A percentile compares a stretch with the other conserved stretches of the same genome.
Conservation (phyloP, 2,797 vertebrate genomes). For the Echeneis naucrates region DNA sequence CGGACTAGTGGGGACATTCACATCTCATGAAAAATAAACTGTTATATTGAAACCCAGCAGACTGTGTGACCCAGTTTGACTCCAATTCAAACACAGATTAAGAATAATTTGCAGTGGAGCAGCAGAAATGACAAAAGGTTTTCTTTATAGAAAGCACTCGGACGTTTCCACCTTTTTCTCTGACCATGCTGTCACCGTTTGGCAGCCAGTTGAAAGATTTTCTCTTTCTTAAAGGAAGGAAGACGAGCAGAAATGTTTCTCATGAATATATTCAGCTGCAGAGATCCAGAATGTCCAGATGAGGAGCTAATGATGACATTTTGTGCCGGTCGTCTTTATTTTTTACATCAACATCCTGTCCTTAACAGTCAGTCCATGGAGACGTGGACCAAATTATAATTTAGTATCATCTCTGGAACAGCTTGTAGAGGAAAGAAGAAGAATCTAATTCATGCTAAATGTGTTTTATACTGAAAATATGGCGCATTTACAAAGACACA, state of each 20-base stretch:
- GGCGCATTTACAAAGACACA: not conserved
- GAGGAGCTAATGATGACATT: not conserved
- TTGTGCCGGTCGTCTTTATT: too few relatives aligned
- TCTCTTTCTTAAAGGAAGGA: not conserved
- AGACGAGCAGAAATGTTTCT: not conserved
- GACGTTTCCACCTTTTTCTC: not conserved
- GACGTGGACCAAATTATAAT: not conserved
- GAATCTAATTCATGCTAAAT: not conserved
- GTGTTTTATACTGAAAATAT: not conserved
- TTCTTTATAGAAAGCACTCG: not conserved
- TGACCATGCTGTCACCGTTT: conserved; percentile 2
- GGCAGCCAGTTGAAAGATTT: not conserved
- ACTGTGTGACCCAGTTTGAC: conserved; percentile 1
- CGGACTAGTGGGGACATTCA: not conserved
- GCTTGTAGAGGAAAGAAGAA: not conserved
- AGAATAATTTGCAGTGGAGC: not conserved
- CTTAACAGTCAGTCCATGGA: not conserved
- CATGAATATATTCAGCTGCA: not conserved
- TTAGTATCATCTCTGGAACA: conserved; percentile 8
- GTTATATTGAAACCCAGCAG: not conserved
- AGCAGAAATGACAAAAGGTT: not conserved
- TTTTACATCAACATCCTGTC: too few relatives aligned
- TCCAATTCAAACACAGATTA: conserved; percentile 5
- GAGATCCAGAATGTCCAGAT: not conserved
- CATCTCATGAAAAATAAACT: not conserved